A percentile compares a stretch with the other conserved stretches of the same genome.
phyloP scores from a whole-genome alignment of 1,140 invertebrate genomes.

The Brachionus koreanus region DNA sequence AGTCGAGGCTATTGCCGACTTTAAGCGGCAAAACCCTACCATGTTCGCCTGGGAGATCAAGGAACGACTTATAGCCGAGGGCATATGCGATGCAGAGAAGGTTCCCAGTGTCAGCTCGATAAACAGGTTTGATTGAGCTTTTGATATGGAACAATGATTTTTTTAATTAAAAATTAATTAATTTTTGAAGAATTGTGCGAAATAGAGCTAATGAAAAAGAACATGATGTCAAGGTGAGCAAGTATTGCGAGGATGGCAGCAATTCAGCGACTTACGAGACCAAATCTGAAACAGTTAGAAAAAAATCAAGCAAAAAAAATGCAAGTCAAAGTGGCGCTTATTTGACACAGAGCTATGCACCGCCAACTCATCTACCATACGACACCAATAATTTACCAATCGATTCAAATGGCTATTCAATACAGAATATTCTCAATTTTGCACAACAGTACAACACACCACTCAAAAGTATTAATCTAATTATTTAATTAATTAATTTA shows the following conservation, averaged over 20 bases:
- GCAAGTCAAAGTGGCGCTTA: neutral
- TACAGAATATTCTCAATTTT: slow-evolving; percentile 30
- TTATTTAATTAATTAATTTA: neutral
- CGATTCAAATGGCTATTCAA: neutral
- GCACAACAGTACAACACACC: neutral
- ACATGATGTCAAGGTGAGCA: neutral
- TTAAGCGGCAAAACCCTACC: slow-evolving; percentile 96
- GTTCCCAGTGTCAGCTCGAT: slow-evolving; percentile 98
- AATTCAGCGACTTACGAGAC: neutral
- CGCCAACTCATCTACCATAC: neutral
- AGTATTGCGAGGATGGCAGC: neutral
- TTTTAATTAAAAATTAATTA: slow-evolving; percentile 26
- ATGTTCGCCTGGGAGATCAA: slow-evolving; percentile 99
- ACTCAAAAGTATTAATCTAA: slow-evolving; percentile 15
- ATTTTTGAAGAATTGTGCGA: slow-evolving; percentile 36
- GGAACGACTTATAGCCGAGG: slow-evolving; percentile 88
- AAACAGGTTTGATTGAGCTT: slow-evolving; percentile 74
- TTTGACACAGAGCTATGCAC: neutral
- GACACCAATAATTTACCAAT: neutral
- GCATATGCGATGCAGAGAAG: slow-evolving; percentile 95
- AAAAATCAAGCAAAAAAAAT: slow-evolving; percentile 23
- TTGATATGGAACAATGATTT: slow-evolving; percentile 1
- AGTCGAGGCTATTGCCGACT: slow-evolving; percentile 93
- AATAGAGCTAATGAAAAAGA: slow-evolving; percentile 44
- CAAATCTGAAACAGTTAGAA: neutral